phyloP scores from a whole-genome alignment of 2,797 vertebrate species.

The Cheracebus regulus region DNA sequence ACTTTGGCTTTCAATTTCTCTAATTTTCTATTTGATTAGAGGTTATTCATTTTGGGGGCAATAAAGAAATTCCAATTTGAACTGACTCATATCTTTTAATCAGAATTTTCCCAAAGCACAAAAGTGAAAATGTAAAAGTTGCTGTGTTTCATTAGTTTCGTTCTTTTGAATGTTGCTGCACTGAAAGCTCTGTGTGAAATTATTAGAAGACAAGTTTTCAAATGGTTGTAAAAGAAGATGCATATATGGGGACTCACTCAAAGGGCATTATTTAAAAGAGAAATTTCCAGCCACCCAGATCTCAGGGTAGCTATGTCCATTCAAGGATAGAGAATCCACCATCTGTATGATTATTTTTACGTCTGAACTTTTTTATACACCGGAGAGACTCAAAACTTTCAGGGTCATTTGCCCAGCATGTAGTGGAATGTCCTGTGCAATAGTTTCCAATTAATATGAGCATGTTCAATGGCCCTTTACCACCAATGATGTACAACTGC shows the following conservation, averaged over 20 bases:
- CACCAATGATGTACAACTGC: slow-evolving; percentile 86
- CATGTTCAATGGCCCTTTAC: slow-evolving; percentile 85
- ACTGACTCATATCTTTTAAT: slow-evolving; percentile 82
- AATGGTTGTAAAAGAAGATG: slow-evolving; percentile 86
- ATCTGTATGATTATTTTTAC: slow-evolving; percentile 88
- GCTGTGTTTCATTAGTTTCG: slow-evolving; percentile 86
- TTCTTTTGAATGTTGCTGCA: slow-evolving; percentile 85
- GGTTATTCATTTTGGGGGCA: slow-evolving; percentile 83
- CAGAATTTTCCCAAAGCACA: slow-evolving; percentile 82
- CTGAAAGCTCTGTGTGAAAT: slow-evolving; percentile 88
- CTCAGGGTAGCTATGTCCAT: slow-evolving; percentile 85
- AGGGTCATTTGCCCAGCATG: slow-evolving; percentile 90
- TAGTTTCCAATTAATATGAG: slow-evolving; percentile 89
- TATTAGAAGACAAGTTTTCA: slow-evolving; percentile 87
- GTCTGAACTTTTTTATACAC: slow-evolving; percentile 86
- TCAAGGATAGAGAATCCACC: slow-evolving; percentile 85
- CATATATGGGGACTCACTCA: slow-evolving; percentile 85
- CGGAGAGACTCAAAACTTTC: slow-evolving; percentile 87
- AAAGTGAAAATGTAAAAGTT: slow-evolving; percentile 85
- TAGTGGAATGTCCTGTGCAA: slow-evolving; percentile 87
- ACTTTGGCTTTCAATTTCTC: slow-evolving; percentile 77
- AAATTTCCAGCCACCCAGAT: slow-evolving; percentile 84
- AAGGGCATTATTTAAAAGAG: slow-evolving; percentile 88
- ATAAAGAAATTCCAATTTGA: slow-evolving; percentile 86
- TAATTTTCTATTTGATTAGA: slow-evolving; percentile 85